Base-by-base conservation (phyloP, 2,113 vertebrate genomes). In the Leptosomus discolor region DNA sequence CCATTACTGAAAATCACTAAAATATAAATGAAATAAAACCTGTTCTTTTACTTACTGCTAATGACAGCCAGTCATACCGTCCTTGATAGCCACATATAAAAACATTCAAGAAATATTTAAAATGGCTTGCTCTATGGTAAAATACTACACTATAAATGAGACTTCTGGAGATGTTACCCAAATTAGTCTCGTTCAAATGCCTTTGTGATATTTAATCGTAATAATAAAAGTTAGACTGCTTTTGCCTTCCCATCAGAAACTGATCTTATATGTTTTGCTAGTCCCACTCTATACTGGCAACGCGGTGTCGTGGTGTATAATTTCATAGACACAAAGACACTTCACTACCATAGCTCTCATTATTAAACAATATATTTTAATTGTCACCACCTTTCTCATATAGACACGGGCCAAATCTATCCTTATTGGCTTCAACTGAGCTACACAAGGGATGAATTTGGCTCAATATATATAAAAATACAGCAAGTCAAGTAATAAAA, bases 311-410 rank as follows among this genome's bases (percentile, higher is more conserved):
- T 67, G 95, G 96, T 94, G 94, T 97, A 91, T 97, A 77, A 94
- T 96, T 97, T 95, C 92, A 97, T 24, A 94, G 96, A 94, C 97
- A 94, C 87, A 96, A 92, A 96, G 97, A 97, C 94, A 96, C 92
- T 97, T 79, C 39, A 46, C 95, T 91, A 96, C 94, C 92, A 91
- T 27, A 92, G 92, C 86, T 94, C 89, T 95, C 94, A 78, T 97
- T 97, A 97, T 95, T 97, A 97, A 96, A 96, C 96, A 96, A 96
- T 96, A 96, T 96, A 94, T 97, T 97, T 97, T 96, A 97, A 97
- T 97, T 93, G 96, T 97, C 97, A 96, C 94, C 96, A 97, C 96
- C 97, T 96, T 97, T 93, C 90, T 88, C 94, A 58, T 92, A 94
- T 48, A 97, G 95, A 82, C 86, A 75, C 11, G 80, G 94, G 95